Evolutionary conservation across 2,888 invertebrate genomes (phyloP), one percentile per base, ranked within the genome.

Genomic region (Drosophila kanekoi): DNA sequence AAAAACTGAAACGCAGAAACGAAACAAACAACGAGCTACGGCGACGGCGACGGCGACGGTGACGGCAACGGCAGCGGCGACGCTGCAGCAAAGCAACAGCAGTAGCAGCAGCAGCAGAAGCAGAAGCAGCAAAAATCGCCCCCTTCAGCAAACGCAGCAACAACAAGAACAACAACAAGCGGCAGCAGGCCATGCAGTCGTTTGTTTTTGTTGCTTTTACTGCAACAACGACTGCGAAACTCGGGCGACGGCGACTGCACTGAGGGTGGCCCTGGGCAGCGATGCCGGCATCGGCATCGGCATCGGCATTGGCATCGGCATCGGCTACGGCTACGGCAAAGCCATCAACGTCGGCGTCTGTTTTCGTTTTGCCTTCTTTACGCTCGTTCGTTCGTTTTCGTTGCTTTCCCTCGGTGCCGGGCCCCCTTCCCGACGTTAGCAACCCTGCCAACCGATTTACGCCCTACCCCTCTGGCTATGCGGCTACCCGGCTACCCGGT

Each of bases 121-220:
- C 57, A 49, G 64, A 60, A 62, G 71, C 64, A 87, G 79, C 82
- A 87, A 85, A 83, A 83, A 81, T 83, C 82, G 82, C 87, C 87
- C 82, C 85, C 82, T 87, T 85, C 53, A 69, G 74, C 68, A 75
- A 79, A 77, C 69, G 74, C 77, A 75, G 73, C 77, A 64, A 47
- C 63, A 81, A 67, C 65, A 77, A 47, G 59, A 76, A 49, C 64
- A 76, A 53, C 45, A 63, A 13, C 51, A 72, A 43, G 47, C 62
- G 47, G 45, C 48, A 64, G 48, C 69, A 78, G 68, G 63, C 77
- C 73, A 68, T 77, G 75, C 75, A 72, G 18, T 47, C 57, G 47
- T 51, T 74, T 72, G 72, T 66, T 67, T 52, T 72, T 75, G 72
- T 38, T 74, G 61, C 49, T 67, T 58, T 60, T 51, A 49, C 73